Conservation (phyloP, 2,888 invertebrate species). For the Nowickia ferox region DNA sequence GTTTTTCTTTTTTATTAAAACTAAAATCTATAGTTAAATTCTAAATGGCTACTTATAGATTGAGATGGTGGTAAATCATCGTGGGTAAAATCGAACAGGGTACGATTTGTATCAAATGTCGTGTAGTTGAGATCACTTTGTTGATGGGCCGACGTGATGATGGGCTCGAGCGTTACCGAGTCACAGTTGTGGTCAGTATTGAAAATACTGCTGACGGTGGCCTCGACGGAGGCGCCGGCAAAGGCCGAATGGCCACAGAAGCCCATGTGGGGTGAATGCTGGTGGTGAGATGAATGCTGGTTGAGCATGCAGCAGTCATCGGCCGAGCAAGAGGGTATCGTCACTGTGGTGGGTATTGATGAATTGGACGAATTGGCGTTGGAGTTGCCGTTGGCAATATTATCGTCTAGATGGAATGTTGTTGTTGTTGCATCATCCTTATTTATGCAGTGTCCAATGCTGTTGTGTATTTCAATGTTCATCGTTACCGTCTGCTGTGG, state of each 20-base stretch:
- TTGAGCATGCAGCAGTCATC: conserved; percentile 79
- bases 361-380: conserved; percentile 7
- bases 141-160: conserved; percentile 72
- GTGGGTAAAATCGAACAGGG: conserved; percentile 77
- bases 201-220: conserved; percentile 74
- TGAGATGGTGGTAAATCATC: conserved; percentile 79
- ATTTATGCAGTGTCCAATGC: conserved; percentile 73
- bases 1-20: conserved; percentile 15
- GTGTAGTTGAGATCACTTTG: conserved; percentile 79
- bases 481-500: conserved; percentile 80
- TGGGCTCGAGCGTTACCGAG: conserved; percentile 50
- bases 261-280: conserved; percentile 77
- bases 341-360: conserved; percentile 36
- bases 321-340: conserved; percentile 74
- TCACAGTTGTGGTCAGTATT: conserved; percentile 75
- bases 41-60: conserved; percentile 80
- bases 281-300: conserved; percentile 77
- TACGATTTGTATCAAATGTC: conserved; percentile 78
- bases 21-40: conserved; percentile 78
- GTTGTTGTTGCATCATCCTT: conserved; percentile 74
- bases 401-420: conserved; percentile 78
- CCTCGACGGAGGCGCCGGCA: conserved; percentile 71
- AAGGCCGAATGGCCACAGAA: conserved; percentile 54
- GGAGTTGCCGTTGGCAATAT: conserved; percentile 63
- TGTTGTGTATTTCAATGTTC: conserved; percentile 80